Evolutionary conservation across 1,140 invertebrate species (phyloP).

Genomic region (Meteorus sp.): DNA sequence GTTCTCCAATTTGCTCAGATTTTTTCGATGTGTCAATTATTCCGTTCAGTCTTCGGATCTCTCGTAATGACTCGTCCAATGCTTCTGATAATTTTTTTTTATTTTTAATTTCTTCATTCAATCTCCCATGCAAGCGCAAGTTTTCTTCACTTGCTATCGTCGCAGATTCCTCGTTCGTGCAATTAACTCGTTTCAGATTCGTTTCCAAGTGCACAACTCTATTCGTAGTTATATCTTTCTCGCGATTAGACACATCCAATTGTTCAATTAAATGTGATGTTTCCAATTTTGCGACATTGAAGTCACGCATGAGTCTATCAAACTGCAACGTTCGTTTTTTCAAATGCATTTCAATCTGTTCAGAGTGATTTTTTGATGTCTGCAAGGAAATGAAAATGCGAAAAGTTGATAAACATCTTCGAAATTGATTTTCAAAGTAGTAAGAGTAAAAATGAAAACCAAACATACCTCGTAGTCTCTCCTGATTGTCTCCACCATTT

Average conservation of each 20-base stretch:
- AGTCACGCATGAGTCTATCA: conserved; percentile 33
- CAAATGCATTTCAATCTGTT: conserved; percentile 29
- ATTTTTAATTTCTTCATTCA: conserved; percentile 40
- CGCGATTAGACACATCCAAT: conserved; percentile 41
- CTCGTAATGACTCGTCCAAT: conserved; percentile 40
- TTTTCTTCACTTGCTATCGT: conserved; percentile 34
- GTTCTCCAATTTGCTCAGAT: too few relatives aligned
- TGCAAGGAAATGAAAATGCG: conserved; percentile 24
- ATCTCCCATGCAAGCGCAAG: conserved; percentile 30
- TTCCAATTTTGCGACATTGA: conserved; percentile 39
- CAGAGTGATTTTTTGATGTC: conserved; percentile 34
- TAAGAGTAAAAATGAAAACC: conserved; percentile 18
- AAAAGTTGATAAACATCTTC: conserved; percentile 9
- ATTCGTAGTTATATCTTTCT: conserved; percentile 38
- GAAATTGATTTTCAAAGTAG: conserved; percentile 8
- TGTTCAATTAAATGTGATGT: conserved; percentile 40
- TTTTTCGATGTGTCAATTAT: conserved; percentile 33
- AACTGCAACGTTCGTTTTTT: conserved; percentile 25
- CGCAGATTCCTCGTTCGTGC: conserved; percentile 35
- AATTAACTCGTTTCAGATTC: conserved; percentile 34
- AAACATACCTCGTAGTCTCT: conserved; percentile 47
- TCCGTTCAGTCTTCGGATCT: conserved; percentile 47
- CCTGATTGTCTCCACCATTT: conserved; percentile 35
- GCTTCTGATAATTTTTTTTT: conserved; percentile 40
- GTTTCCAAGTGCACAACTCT: conserved; percentile 43